Evolutionary conservation across 2,888 invertebrate species (phyloP).

Genomic region (Microdon myrmicae): DNA sequence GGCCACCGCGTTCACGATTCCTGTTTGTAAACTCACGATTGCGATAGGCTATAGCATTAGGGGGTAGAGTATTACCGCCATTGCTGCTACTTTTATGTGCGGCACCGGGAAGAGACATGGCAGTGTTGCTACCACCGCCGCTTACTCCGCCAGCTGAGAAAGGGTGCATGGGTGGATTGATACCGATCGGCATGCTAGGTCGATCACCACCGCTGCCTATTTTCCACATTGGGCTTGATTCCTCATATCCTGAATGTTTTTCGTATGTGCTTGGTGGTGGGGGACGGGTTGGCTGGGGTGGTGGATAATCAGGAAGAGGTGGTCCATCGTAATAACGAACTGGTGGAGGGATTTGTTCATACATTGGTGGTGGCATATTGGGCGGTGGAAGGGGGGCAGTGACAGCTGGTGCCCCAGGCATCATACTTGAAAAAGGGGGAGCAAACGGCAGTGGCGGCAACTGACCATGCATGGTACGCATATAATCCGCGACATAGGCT

Average conservation of each 20-base stretch:
- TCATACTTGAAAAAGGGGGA: constrained; percentile 75
- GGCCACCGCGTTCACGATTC: constrained; percentile 62
- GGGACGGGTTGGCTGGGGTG: constrained; percentile 68
- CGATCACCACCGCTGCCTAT: constrained; percentile 62
- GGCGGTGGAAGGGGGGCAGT: constrained; percentile 65
- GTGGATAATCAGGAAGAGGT: constrained; percentile 80
- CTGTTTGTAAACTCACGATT: constrained; percentile 61
- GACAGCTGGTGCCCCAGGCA: constrained; percentile 73
- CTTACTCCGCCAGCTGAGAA: constrained; percentile 49
- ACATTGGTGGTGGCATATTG: constrained; percentile 70
- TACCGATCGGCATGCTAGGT: constrained; percentile 59
- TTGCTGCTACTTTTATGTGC: constrained; percentile 51
- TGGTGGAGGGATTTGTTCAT: constrained; percentile 77
- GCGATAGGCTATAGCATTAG: constrained; percentile 57
- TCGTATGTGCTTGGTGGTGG: constrained; percentile 72
- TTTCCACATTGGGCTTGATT: constrained; percentile 63
- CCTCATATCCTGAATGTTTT: constrained; percentile 82
- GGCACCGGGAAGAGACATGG: constrained; percentile 37
- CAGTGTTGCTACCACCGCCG: constrained; percentile 49
- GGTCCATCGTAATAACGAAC: constrained; percentile 85
- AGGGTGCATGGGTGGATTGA: constrained; percentile 52
- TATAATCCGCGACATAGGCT: constrained; percentile 88
- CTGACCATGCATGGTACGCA: constrained; percentile 88
- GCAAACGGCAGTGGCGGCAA: constrained; percentile 87
- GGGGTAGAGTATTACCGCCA: constrained; percentile 33